phyloP scores from a whole-genome alignment of 2,888 invertebrate species.

The Fabriciana adippe region DNA sequence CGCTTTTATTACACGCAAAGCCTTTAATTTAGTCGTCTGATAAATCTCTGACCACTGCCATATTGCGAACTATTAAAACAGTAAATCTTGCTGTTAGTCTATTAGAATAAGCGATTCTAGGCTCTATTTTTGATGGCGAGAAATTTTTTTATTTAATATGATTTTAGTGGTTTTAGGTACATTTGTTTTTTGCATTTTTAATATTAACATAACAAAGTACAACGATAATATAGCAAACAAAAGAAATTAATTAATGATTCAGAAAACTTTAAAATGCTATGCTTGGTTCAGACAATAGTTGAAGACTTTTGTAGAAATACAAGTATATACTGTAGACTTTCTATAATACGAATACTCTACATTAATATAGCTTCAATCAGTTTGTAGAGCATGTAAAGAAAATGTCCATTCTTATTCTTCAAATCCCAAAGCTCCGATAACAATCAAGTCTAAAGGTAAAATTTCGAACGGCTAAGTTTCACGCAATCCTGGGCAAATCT shows the following conservation, averaged over 20 bases:
- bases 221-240: no score
- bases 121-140: slow-evolving; percentile 13
- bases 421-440: slow-evolving; percentile 15
- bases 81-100: slow-evolving; percentile 61
- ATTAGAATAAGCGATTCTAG: slow-evolving; percentile 23
- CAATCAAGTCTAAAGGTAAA: slow-evolving; percentile 26
- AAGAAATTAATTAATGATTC: no score
- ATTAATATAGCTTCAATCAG: no score
- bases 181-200: no score
- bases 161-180: no score
- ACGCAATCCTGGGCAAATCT: slow-evolving; percentile 38
- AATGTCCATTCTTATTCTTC: not conserved
- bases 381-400: not conserved
- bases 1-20: slow-evolving; percentile 50
- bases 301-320: no score
- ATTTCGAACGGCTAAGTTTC: slow-evolving; percentile 22
- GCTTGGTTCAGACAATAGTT: no score
- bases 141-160: not conserved
- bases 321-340: no score
- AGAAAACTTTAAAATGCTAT: no score
- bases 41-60: slow-evolving; percentile 60
- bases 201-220: no score
- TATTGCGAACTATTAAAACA: slow-evolving; percentile 72
- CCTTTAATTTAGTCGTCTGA: slow-evolving; percentile 66
- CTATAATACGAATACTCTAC: no score